Percentiles rank a stretch among this genome's conserved stretches.
phyloP scores from a whole-genome alignment of 2,797 vertebrate genomes.

The Microctenopoma lineatum region DNA sequence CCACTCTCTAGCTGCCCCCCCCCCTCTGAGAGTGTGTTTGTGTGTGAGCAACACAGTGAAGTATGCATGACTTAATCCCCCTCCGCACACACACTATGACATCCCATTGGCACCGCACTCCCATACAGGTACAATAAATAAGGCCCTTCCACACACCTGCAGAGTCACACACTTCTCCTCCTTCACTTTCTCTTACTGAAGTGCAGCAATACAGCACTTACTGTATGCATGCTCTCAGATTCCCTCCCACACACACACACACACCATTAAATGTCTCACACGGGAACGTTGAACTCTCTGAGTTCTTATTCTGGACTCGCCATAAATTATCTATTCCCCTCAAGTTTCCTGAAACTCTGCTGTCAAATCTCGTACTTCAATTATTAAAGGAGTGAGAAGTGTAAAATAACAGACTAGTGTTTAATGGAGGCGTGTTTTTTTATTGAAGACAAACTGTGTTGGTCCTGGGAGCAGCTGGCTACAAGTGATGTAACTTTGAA shows the following conservation, averaged over 20 bases:
- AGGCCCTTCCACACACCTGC: conserved; percentile 49
- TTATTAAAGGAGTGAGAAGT: conserved; percentile 70
- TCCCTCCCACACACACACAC: conserved; percentile 15
- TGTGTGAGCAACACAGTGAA: conserved; percentile 16
- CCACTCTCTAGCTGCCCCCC: conserved; percentile 19
- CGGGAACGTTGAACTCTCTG: conserved; percentile 38
- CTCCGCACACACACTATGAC: conserved; percentile 38
- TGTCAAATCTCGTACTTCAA: conserved; percentile 57
- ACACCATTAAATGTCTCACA: conserved; percentile 38
- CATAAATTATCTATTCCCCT: conserved; percentile 77
- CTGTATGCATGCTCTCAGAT: conserved; percentile 26
- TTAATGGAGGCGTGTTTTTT: conserved; percentile 9
- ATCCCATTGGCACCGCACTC: conserved; percentile 40
- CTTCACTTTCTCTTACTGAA: conserved; percentile 5
- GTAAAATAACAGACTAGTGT: conserved; percentile 61
- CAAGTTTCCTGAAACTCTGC: conserved; percentile 48
- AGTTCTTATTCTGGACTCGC: conserved; percentile 62
- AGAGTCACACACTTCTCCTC: conserved; percentile 7
- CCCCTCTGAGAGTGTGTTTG: conserved; percentile 27
- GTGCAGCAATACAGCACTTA: conserved; percentile 22
- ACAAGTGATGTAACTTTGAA: background rate
- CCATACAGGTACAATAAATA: conserved; percentile 57
- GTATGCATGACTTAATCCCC: conserved; percentile 38
- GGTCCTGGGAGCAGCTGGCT: conserved; percentile 16
- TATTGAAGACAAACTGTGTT: conserved; percentile 14